These are phyloP conservation scores for Rhagonycha lutea DNA, from an alignment of 2,888 invertebrate genomes.

Conservation along the genomic window DNA sequence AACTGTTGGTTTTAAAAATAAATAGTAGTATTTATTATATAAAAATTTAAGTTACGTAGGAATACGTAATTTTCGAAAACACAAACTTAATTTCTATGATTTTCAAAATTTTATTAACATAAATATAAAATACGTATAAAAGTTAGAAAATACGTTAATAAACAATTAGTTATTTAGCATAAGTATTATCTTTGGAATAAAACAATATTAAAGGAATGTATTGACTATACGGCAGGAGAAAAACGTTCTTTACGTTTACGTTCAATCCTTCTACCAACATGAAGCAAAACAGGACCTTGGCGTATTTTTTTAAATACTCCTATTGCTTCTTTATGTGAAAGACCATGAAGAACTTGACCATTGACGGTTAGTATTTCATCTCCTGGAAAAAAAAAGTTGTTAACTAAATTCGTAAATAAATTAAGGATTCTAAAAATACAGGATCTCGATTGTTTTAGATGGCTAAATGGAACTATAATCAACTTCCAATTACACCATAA, in stretches of 20 bases:
- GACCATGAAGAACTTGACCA: constrained; percentile 78
- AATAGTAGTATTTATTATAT: neutral
- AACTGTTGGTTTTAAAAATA: neutral
- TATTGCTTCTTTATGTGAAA: constrained; percentile 90
- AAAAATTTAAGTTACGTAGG: neutral
- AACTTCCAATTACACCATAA: too few relatives aligned
- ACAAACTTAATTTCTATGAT: neutral
- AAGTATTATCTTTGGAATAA: constrained; percentile 41
- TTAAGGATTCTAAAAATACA: neutral
- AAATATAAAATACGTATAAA: constrained; percentile 25
- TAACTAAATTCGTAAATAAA: neutral
- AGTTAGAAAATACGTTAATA: constrained; percentile 26
- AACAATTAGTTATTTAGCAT: constrained; percentile 20
- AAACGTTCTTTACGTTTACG: constrained; percentile 49
- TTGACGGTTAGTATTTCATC: constrained; percentile 93
- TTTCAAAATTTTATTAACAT: constrained; percentile 20
- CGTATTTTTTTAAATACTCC: constrained; percentile 89
- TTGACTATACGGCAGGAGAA: constrained; percentile 37
- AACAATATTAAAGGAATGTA: constrained; percentile 35
- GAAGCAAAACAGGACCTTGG: constrained; percentile 78
- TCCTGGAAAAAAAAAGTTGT: constrained; percentile 60
- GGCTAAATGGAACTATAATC: too few relatives aligned
- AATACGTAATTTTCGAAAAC: neutral
- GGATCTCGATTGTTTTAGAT: too few relatives aligned
- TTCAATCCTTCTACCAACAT: constrained; percentile 64